A percentile compares a stretch with the other conserved stretches of the same genome.
Evolutionary conservation across 2,797 vertebrate species (phyloP).

Genomic region (Pangasius macronema): DNA sequence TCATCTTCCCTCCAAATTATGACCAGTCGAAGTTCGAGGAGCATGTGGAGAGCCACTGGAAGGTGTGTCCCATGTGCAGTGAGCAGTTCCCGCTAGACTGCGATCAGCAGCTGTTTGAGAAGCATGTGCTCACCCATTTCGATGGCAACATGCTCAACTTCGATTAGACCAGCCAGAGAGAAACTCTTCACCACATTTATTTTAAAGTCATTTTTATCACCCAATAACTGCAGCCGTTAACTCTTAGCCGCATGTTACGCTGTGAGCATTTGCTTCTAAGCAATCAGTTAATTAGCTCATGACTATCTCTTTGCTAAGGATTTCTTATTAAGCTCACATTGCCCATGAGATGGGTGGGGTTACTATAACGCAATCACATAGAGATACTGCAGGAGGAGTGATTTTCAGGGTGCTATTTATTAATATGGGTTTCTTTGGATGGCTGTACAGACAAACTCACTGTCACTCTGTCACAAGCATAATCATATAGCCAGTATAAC

Average conservation of each 20-base stretch:
- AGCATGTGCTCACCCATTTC: conserved; percentile 95
- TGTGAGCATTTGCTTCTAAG: conserved; percentile 36
- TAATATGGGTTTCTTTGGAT: not conserved
- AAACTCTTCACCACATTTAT: conserved; percentile 45
- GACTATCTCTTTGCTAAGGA: conserved; percentile 28
- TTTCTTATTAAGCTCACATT: conserved; percentile 2
- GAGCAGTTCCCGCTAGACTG: conserved; percentile 97
- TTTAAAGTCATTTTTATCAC: conserved; percentile 47
- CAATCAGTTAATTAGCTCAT: conserved; percentile 36
- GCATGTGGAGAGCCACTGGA: conserved; percentile 99
- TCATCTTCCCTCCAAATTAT: conserved; percentile 97
- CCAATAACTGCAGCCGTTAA: conserved; percentile 28
- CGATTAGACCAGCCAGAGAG: conserved; percentile 69
- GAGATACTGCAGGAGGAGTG: not conserved
- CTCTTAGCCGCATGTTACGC: conserved; percentile 38
- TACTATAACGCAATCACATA: not conserved
- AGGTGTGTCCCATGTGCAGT: conserved; percentile 97
- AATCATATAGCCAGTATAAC: conserved; percentile 38
- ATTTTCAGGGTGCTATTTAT: conserved; percentile 38
- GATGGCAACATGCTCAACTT: conserved; percentile 88
- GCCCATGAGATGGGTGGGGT: not conserved
- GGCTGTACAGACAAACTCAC: conserved; percentile 21
- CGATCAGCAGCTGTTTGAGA: conserved; percentile 94
- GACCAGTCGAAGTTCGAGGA: conserved; percentile 97
- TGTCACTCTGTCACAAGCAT: conserved; percentile 20